Evolutionary conservation across 2,797 vertebrate genomes (phyloP).

Genomic region (Pantherophis vulpinus): DNA sequence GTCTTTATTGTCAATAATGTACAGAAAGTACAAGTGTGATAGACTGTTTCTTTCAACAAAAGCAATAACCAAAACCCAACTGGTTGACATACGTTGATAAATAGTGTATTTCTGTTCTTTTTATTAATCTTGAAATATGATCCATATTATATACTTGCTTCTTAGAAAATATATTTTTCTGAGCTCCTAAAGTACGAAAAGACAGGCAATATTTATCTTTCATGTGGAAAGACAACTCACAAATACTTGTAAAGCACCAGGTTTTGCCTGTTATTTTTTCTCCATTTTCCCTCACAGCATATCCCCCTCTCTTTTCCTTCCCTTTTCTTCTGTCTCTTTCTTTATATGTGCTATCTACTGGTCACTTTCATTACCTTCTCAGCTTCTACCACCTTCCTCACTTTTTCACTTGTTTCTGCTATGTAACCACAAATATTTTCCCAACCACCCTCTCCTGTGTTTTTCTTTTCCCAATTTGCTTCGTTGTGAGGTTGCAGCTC

Average conservation of each 20-base stretch:
- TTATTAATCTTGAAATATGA: constrained; percentile 61
- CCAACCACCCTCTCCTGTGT: too few relatives aligned
- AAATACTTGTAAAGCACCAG: neutral
- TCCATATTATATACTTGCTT: constrained; percentile 42
- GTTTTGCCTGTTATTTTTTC: neutral
- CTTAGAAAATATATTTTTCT: constrained; percentile 46
- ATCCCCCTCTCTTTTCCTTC: neutral
- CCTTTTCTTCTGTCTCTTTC: neutral
- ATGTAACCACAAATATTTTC: too few relatives aligned
- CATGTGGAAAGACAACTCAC: constrained; percentile 14
- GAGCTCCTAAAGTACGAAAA: constrained; percentile 29
- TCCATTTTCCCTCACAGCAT: neutral
- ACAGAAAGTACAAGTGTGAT: constrained; percentile 43
- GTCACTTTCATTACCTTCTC: neutral
- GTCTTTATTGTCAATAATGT: constrained; percentile 14
- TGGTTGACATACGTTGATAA: constrained; percentile 53
- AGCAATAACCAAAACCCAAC: constrained; percentile 33
- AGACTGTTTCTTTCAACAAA: constrained; percentile 51
- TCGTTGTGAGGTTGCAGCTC: neutral
- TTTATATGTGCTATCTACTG: neutral
- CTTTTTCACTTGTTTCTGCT: neutral
- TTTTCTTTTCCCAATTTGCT: neutral
- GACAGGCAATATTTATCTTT: constrained; percentile 38
- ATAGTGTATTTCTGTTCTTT: constrained; percentile 17
- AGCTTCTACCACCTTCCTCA: neutral